Evolutionary conservation across 2,113 vertebrate genomes (phyloP).

Genomic region (Cygnus atratus): DNA sequence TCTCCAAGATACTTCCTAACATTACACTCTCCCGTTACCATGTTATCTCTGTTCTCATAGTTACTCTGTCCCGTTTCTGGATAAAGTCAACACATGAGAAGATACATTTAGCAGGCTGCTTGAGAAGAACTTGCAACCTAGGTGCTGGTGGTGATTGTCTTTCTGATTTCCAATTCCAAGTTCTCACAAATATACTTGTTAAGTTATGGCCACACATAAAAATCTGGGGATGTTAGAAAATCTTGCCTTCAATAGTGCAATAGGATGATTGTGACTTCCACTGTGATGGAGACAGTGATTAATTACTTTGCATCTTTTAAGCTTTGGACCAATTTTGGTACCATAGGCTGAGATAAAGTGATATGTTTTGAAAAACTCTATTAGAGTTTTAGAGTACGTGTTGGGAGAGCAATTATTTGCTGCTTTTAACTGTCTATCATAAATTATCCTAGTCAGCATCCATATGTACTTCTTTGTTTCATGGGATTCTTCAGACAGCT

Average conservation of each 20-base stretch:
- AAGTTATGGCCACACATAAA: background rate
- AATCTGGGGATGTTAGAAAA: background rate
- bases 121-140: background rate
- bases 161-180: background rate
- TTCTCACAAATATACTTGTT: background rate
- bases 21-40: background rate
- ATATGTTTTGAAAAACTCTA: background rate
- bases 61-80: background rate
- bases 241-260: background rate
- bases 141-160: background rate
- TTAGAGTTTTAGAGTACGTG: background rate
- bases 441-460: background rate
- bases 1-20: background rate
- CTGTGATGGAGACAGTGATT: background rate
- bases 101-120: background rate
- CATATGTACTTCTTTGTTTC: background rate
- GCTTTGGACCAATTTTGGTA: background rate
- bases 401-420: background rate
- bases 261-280: background rate
- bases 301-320: background rate
- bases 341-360: background rate
- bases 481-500: background rate
- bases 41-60: background rate
- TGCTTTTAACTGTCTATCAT: background rate
- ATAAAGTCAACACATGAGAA: background rate